Evolutionary conservation across 2,797 vertebrate genomes (phyloP).

Genomic region (Bucorvus abyssinicus): DNA sequence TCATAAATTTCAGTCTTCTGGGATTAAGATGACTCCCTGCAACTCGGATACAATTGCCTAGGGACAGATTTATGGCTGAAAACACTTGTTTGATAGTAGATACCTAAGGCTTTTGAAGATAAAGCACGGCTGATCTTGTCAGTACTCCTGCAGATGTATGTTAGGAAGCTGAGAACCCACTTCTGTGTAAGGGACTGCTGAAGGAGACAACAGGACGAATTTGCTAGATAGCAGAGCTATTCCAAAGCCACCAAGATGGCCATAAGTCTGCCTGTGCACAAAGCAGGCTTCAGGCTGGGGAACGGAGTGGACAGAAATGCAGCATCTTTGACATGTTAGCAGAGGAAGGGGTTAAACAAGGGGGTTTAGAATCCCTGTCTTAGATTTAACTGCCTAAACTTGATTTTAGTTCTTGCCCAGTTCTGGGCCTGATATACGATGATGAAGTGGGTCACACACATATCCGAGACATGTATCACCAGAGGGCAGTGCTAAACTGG

Average conservation of each 20-base stretch:
- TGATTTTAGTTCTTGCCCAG: not conserved
- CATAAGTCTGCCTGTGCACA: not conserved
- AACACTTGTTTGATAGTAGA: slow-evolving; percentile 25
- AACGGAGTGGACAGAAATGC: not conserved
- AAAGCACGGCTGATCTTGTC: not conserved
- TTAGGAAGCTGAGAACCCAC: not conserved
- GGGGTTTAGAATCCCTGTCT: not conserved
- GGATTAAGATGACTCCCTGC: slow-evolving; percentile 8
- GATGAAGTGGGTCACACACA: not conserved
- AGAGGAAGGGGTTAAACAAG: not conserved
- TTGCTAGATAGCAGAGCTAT: not conserved
- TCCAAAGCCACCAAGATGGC: not conserved
- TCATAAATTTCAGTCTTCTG: slow-evolving; percentile 15
- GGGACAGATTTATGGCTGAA: slow-evolving; percentile 5
- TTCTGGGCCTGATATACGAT: not conserved
- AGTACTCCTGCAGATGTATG: not conserved
- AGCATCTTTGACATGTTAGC: not conserved
- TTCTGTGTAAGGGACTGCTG: not conserved
- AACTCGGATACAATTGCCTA: not conserved
- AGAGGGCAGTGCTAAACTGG: slow-evolving; percentile 65
- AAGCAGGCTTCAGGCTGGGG: not conserved
- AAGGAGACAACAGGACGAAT: not conserved
- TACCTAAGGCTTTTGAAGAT: not conserved
- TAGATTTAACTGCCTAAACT: not conserved
- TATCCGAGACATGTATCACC: slow-evolving; percentile 39